A percentile compares a stretch with the other conserved stretches of the same genome.
Evolutionary conservation across 2,797 vertebrate genomes (phyloP).

Genomic region (Hephaestus fuliginosus): DNA sequence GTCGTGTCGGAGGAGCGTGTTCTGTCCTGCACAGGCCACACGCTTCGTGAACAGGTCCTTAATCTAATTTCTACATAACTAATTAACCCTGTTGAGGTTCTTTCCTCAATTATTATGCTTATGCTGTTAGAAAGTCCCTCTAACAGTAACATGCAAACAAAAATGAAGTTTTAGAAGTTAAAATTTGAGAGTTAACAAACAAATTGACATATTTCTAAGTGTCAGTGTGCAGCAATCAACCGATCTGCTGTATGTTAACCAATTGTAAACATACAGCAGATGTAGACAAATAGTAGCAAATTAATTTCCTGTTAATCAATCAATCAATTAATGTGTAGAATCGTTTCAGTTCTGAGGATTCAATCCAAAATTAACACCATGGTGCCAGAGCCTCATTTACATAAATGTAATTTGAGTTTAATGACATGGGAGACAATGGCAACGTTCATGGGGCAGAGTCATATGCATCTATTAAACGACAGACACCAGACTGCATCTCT

Average conservation of each 20-base stretch:
- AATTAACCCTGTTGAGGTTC: too few relatives aligned
- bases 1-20: too few relatives aligned
- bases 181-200: too few relatives aligned
- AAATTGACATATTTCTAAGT: too few relatives aligned
- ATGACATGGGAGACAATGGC: conserved; percentile 21
- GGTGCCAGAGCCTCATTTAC: not conserved
- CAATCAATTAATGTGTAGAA: too few relatives aligned
- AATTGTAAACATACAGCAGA: not conserved
- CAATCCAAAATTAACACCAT: not conserved
- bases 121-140: not conserved
- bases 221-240: too few relatives aligned
- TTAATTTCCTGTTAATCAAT: not conserved
- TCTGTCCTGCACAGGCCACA: too few relatives aligned
- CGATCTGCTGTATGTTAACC: too few relatives aligned
- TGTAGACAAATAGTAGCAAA: not conserved
- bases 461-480: conserved; percentile 1
- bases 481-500: conserved; percentile 2
- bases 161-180: too few relatives aligned
- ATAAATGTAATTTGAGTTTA: too few relatives aligned
- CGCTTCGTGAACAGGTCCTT: too few relatives aligned
- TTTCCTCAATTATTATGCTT: not conserved
- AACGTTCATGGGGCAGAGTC: not conserved
- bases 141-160: too few relatives aligned
- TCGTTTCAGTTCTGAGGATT: not conserved
- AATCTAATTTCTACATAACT: not conserved